Evolutionary conservation across 2,797 vertebrate species (phyloP), one percentile per base, ranked within the genome.

Genomic region (Parambassis ranga): DNA sequence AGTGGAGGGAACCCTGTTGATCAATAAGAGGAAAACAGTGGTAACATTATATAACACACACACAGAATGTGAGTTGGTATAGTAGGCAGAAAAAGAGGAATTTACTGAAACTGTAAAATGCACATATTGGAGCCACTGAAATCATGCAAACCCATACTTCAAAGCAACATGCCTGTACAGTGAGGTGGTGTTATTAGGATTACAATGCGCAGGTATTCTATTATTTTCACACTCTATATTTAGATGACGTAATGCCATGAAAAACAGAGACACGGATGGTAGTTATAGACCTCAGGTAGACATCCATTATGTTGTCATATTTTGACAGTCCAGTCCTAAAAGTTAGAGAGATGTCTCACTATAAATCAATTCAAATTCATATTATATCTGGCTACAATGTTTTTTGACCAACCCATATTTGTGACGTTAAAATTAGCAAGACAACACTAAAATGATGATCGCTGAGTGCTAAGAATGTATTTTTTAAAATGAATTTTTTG

Each of bases 91-190:
- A 65, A 72, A 70, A 63, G 36, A 70, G 63, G 65, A 75, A 76
- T 71, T 77, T 65, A 77, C 70, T 27, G 47, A 72, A 79, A 51
- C 36, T 33, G 48, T 49, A 55, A 41, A 75, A 78, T 57, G 49
- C 61, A 69, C 5, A 9, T 7, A 5, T 76, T 76, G n/a, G 23
- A 60, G 38, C 18, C 13, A 2, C 20, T 52, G 62, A 78, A 74
- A 75, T 82, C 61, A 31, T 5, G 7, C 47, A 51, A 71, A 71
- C 67, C 65, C 18, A 28, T 72, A 86, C 37, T 62, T 86, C 48
- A 65, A 63, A 68, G 41, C 53, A 37, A 31, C 30, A 10, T 42
- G 31, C 26, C 50, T 73, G 22, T 2, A 58, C 10, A 19, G 23
- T 18, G 15, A 20, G 24, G 32, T 58, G n/a, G 39, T 36, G 49